Percentiles rank a stretch among this genome's conserved stretches.
Evolutionary conservation across 2,113 vertebrate genomes (phyloP).

Genomic region (Gadus macrocephalus): DNA sequence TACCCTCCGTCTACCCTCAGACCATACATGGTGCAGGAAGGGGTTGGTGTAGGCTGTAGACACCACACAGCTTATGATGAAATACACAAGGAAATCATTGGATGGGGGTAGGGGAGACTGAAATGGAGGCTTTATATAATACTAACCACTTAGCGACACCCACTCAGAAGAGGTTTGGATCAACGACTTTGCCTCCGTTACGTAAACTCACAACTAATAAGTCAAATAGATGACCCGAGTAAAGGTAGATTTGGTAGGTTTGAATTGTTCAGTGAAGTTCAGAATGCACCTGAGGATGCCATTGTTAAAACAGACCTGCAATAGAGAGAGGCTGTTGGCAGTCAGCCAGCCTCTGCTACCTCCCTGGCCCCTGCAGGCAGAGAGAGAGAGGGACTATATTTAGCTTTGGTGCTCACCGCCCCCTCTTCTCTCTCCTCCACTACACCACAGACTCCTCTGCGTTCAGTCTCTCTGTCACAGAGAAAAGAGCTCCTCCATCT

Average conservation of each 20-base stretch:
- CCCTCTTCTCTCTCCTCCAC: slow-evolving; percentile 46
- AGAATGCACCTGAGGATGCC: slow-evolving; percentile 15
- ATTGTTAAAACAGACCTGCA: slow-evolving; percentile 27
- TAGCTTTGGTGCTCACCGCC: slow-evolving; percentile 56
- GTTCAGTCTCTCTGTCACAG: slow-evolving; percentile 25
- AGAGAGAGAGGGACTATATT: slow-evolving; percentile 60
- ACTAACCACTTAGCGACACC: slow-evolving; percentile 3
- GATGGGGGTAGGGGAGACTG: background rate
- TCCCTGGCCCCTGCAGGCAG: slow-evolving; percentile 65
- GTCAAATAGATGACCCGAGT: background rate
- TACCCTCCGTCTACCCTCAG: background rate
- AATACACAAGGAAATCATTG: slow-evolving; percentile 16
- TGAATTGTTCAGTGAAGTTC: slow-evolving; percentile 37
- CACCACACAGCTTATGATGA: background rate
- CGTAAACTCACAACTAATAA: background rate
- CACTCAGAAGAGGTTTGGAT: slow-evolving; percentile 13
- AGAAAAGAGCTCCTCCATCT: slow-evolving; percentile 53
- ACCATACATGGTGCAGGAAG: background rate
- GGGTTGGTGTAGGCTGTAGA: background rate
- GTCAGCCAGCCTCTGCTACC: slow-evolving; percentile 55
- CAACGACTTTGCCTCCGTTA: background rate
- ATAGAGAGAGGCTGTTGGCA: slow-evolving; percentile 41
- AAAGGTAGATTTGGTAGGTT: background rate
- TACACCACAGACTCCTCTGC: slow-evolving; percentile 55
- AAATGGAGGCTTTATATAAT: slow-evolving; percentile 5